Percentiles rank a stretch among this genome's conserved stretches.
Evolutionary conservation across 2,113 vertebrate species (phyloP).

Genomic region (Apeltes quadracus): DNA sequence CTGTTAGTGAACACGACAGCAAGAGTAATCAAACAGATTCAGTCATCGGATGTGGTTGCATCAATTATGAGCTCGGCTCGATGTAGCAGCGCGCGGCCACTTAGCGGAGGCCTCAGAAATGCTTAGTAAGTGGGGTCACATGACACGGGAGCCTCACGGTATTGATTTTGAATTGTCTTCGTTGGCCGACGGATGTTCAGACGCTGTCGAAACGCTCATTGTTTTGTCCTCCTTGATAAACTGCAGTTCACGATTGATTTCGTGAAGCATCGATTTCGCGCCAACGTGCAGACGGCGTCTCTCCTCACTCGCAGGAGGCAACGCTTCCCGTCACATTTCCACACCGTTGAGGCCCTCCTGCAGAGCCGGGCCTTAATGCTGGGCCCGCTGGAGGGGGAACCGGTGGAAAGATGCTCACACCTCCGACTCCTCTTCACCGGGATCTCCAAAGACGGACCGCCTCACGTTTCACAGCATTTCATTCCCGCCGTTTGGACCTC

Average conservation of each 20-base stretch:
- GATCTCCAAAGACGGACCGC: slow-evolving; percentile 41
- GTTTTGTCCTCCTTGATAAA: slow-evolving; percentile 14
- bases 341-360: no score
- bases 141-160: slow-evolving; percentile 29
- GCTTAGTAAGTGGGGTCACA: slow-evolving; percentile 36
- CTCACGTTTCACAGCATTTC: slow-evolving; percentile 62
- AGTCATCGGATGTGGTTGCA: slow-evolving; percentile 7
- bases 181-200: slow-evolving; percentile 45
- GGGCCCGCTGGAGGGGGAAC: no score
- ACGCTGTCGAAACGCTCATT: slow-evolving; percentile 40
- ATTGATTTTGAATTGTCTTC: slow-evolving; percentile 46
- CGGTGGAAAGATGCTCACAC: no score
- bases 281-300: slow-evolving; percentile 33
- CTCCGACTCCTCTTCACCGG: slow-evolving; percentile 30
- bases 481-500: slow-evolving; percentile 52
- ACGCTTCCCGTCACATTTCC: no score
- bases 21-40: slow-evolving; percentile 4
- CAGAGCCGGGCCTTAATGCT: no score
- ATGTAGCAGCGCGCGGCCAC: slow-evolving; percentile 22
- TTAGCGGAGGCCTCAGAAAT: slow-evolving; percentile 46
- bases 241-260: slow-evolving; percentile 13
- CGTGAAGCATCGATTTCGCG: slow-evolving; percentile 22
- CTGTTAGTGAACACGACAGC: neutral
- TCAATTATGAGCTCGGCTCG: slow-evolving; percentile 10
- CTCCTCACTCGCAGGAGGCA: no score